Evolutionary conservation across 2,888 invertebrate species (phyloP).

Genomic region (Amblyjoppa proteus): DNA sequence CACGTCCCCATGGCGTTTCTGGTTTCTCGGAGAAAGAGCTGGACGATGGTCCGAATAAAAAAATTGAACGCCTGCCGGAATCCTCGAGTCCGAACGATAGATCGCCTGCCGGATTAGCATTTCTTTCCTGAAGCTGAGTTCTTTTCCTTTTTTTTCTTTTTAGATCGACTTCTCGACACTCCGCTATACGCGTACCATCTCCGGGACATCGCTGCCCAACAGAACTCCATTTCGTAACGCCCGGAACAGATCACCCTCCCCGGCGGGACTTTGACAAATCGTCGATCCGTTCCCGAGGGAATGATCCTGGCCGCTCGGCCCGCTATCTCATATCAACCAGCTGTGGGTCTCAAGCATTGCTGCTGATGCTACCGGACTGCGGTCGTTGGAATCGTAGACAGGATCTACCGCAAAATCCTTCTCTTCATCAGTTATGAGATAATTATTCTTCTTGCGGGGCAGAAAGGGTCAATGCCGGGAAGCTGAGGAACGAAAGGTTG

Average conservation of each 20-base stretch:
- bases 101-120: conserved; percentile 42
- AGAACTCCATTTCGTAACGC: conserved; percentile 55
- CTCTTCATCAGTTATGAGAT: conserved; percentile 48
- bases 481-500: neutral
- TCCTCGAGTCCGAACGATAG: conserved; percentile 50
- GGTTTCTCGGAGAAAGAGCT: neutral
- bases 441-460: conserved; percentile 59
- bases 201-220: conserved; percentile 61
- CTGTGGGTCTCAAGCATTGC: conserved; percentile 65
- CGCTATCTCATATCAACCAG: conserved; percentile 59
- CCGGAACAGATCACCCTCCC: conserved; percentile 52
- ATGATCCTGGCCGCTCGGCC: conserved; percentile 49
- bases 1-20: conserved; percentile 1
- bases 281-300: conserved; percentile 77
- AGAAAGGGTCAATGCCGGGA: neutral
- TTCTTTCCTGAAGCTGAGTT: neutral
- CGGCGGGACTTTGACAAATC: conserved; percentile 83
- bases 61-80: conserved; percentile 59
- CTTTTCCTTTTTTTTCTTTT: conserved; percentile 15
- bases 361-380: conserved; percentile 12
- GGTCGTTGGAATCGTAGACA: conserved; percentile 46
- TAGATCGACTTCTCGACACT: conserved; percentile 52
- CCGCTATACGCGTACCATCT: conserved; percentile 53
- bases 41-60: conserved; percentile 54
- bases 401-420: conserved; percentile 44